Conservation (phyloP, 2,113 vertebrate species). For the Smithornis capensis region DNA sequence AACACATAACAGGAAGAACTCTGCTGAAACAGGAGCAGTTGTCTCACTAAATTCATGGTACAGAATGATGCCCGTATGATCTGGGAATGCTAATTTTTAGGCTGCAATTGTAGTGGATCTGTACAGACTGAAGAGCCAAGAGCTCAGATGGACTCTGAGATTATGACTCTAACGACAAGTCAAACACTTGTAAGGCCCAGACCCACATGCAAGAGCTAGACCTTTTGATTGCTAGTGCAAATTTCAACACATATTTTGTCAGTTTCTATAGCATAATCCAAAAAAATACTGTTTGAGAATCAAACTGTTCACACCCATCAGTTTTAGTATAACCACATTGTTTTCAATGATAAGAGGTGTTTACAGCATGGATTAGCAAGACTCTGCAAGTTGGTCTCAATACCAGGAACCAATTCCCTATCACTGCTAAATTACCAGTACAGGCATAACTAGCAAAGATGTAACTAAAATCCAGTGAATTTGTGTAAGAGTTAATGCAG, state of each 20-base stretch:
- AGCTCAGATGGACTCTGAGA: neutral
- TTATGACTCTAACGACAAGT: neutral
- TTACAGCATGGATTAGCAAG: neutral
- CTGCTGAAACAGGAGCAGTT: neutral
- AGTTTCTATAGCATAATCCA: neutral
- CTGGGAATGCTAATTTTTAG: neutral
- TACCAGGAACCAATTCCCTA: neutral
- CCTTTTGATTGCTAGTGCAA: neutral
- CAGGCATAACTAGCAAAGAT: neutral
- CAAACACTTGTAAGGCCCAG: neutral
- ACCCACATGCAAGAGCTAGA: neutral
- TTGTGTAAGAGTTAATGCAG: neutral
- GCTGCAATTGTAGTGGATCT: neutral
- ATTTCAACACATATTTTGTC: neutral
- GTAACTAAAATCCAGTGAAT: neutral
- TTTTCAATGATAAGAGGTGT: neutral
- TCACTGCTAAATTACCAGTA: neutral
- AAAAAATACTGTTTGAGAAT: neutral
- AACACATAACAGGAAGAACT: neutral
- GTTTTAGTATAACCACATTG: neutral
- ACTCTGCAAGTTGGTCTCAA: neutral
- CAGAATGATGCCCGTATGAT: neutral
- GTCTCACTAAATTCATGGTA: neutral
- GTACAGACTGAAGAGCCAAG: neutral
- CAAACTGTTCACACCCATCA: rapidly evolving